Base-by-base conservation (phyloP, 1,140 invertebrate genomes). In the Coenobita brevimanus region DNA sequence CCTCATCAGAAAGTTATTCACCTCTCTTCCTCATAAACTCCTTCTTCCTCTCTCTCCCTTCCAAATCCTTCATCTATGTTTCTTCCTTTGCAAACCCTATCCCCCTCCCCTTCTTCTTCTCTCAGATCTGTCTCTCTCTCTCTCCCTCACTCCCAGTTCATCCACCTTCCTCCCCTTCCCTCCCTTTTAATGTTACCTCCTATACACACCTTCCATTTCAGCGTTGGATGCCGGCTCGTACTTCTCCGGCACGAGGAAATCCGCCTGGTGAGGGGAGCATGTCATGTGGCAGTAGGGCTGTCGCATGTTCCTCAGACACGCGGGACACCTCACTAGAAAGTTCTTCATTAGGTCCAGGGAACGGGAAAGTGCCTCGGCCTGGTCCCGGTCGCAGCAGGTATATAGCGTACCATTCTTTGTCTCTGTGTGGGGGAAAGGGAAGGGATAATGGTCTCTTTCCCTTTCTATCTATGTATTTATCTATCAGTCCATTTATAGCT, bases 271-370 rank as follows among this genome's bases (percentile, higher is more conserved):
- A 0, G 95, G 94, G 15, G 94, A 94, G 92, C 98, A 99, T 0
- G 97, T 96, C 90, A 98, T 94, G 60, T 95, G 94, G 91, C 98
- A 99, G 86, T 98, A 95, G 90, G 97, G 95, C 69, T 95, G 94
- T 0, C 95, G 92, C 91, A 99, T 95, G 93, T 98, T 99, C 60
- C 94, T 93, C 92, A 96, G 94, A 92, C 98, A 99, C 0, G 96
- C 95, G 1, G 97, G 97, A 93, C 98, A 99, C 82, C 97, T 93
- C 30, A 93, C 93, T 4, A 98, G 93, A 62, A 98, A 93, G 91
- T 93, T 94, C 79, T 90, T 89, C 15, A 98, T 93, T 67, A 98
- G 93, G 91, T 93, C 94, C 13, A 88, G 33, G 4, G 85, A 88
- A 36, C 43, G 78, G 3, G 54, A 89, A 62, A 93, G 89, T 27